Base-by-base conservation (phyloP, 2,888 invertebrate genomes). In the Lasioglossum villosulum region DNA sequence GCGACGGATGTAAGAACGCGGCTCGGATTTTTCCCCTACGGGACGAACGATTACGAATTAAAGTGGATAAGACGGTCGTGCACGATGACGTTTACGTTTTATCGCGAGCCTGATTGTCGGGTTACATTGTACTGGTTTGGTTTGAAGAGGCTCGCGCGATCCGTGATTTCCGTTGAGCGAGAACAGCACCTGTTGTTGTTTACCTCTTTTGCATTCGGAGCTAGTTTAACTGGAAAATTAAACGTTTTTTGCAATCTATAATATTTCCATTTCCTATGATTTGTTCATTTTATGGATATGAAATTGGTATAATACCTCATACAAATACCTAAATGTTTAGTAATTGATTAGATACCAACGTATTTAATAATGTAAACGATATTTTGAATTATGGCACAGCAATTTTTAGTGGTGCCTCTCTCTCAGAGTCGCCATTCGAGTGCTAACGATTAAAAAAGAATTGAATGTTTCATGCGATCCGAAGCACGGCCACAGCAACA, bases 1-100 rank as follows among this genome's bases (percentile, higher is more conserved):
- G 85, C 80, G 80, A 85, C 80, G 86, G 71, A 1, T 16, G 48
- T 12, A 14, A 12, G n/a, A n/a, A 71, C 37, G 66, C 16, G 68
- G 34, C 19, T 19, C 34, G 42, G 14, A 52, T 80, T 42, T 70
- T 45, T 73, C 34, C 39, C 23, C n/a, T 12, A 2, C 42, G n/a
- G 71, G 71, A 59, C 16, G 56, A 34, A 48, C 34, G 14, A 70
- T 14, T 39, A 30, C 45, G 4, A 59, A 23, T 63, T 75, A 52
- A 72, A 42, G 10, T 10, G 23, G 59, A 52, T 63, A 68, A 68
- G 23, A 68, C 37, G 37, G 34, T 8, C 23, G 59, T 19, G 66
- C 0, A 19, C 37, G 34, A 34, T 34, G 34, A 37, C 68, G 68
- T 37, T 37, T 23, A 34, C 37, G 68, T 68, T 37, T 68, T 68